Evolutionary conservation across 2,797 vertebrate genomes (phyloP), one percentile per base, ranked within the genome.

Genomic region (Chelonia mydas): DNA sequence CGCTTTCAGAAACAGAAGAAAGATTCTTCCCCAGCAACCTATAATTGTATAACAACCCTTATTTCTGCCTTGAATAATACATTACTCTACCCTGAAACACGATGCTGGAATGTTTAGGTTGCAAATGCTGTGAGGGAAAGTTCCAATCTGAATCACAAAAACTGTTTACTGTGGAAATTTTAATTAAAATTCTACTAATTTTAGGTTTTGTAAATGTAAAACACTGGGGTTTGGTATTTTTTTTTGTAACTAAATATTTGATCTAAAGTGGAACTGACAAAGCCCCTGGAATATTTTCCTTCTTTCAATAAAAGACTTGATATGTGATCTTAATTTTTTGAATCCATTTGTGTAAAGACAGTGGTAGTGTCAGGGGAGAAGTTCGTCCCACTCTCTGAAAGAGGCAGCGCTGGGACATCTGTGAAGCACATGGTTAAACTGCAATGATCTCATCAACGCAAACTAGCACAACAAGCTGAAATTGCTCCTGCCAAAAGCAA

Each of bases 401-500:
- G n/a, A 83, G 83, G 27, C 83, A 86, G 82, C 47, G 83, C 85
- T 94, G 83, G 80, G 92, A 89, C 74, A 76, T 74, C 92, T 81
- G 87, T 53, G 17, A 74, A 87, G 88, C 81, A 90, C 12, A 28
- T 1, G 55, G 68, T 81, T 41, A 81, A 21, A 57, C 80, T 11
- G 0, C 27, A 3, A 79, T 95, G 89, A 96, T 88, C 83, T 92
- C 95, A 89, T 65, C 59, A 0, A 21, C 86, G 78, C 31, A 80
- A 95, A 81, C 92, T n/a, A 50, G 68, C 61, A 61, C n/a, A 82
- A 31, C 55, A 25, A 3, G 6, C 91, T 85, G 92, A 93, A 90
- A 68, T 87, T 87, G 86, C 82, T 94, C 82, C 89, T 94, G 95
- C 96, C 96, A 97, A 95, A 86, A 91, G 93, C 92, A 96, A 93